Conservation (phyloP, 1,140 invertebrate species). For the Metaphire vulgaris region DNA sequence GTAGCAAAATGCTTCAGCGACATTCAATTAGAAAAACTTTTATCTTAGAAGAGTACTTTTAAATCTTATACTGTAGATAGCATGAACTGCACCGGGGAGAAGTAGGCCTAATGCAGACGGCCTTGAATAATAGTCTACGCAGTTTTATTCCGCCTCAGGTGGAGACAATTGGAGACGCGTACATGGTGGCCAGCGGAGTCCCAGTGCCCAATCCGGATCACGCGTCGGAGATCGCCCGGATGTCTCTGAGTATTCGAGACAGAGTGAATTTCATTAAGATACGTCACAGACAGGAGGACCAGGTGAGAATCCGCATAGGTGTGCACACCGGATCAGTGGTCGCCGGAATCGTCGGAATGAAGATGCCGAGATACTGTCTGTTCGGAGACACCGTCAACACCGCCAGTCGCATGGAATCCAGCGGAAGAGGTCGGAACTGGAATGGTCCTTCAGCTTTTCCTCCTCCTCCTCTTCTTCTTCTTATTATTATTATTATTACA, state of each 20-base stretch:
- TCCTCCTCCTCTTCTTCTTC: too few species aligned
- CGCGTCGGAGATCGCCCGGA: slow-evolving; percentile 72
- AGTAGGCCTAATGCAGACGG: too few species aligned
- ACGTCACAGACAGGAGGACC: slow-evolving; percentile 19
- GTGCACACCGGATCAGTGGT: slow-evolving; percentile 66
- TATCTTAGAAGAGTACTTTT: too few species aligned
- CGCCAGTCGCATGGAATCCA: slow-evolving; percentile 70
- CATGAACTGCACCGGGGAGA: too few species aligned
- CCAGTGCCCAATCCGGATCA: slow-evolving; percentile 73
- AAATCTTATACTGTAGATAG: too few species aligned
- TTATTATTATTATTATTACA: too few species aligned
- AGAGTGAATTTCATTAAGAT: slow-evolving; percentile 53
- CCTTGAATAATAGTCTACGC: too few species aligned
- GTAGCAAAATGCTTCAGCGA: too few species aligned
- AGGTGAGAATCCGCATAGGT: slow-evolving; percentile 26
- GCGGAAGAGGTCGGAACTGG: slow-evolving; percentile 44
- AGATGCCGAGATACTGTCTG: slow-evolving; percentile 57
- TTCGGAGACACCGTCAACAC: slow-evolving; percentile 70
- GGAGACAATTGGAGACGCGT: slow-evolving; percentile 85
- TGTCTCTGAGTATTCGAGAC: slow-evolving; percentile 78
- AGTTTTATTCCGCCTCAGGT: slow-evolving; percentile 46
- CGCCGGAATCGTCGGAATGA: slow-evolving; percentile 51
- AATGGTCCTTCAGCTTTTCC: too few species aligned
- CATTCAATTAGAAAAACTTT: too few species aligned
- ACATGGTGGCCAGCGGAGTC: slow-evolving; percentile 86